These are phyloP conservation scores for Andrena flavipes DNA, from an alignment of 2,888 invertebrate species.

Conservation along the genomic window DNA sequence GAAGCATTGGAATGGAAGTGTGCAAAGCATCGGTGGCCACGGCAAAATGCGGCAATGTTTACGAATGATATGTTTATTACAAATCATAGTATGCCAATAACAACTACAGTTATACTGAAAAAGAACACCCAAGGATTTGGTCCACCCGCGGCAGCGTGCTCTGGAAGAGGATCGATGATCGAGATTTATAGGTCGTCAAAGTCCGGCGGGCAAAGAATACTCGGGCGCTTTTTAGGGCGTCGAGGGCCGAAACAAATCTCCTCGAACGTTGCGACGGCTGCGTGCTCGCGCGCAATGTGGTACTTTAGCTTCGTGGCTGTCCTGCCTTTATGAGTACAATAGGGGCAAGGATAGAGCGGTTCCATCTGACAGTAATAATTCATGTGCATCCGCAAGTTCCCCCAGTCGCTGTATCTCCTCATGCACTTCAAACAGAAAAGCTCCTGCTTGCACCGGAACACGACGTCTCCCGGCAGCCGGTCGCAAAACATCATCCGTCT, in stretches of 20 bases:
- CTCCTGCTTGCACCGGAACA: conserved; percentile 75
- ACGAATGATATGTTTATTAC: conserved; percentile 47
- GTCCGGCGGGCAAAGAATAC: too few relatives aligned
- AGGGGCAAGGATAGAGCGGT: conserved; percentile 74
- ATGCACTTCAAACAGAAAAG: conserved; percentile 76
- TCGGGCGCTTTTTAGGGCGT: too few relatives aligned
- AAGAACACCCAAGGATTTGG: neutral
- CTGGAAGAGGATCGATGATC: neutral
- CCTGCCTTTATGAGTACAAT: conserved; percentile 75
- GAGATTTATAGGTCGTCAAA: neutral
- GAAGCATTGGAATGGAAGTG: too few relatives aligned
- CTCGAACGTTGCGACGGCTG: conserved; percentile 1
- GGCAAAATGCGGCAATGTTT: neutral
- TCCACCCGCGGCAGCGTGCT: neutral
- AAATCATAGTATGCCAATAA: neutral
- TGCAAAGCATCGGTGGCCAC: too few relatives aligned
- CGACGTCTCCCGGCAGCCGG: conserved; percentile 72
- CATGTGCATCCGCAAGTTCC: conserved; percentile 78
- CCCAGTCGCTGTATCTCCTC: conserved; percentile 77
- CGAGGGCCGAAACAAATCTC: neutral
- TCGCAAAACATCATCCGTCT: conserved; percentile 72
- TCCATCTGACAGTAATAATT: conserved; percentile 79
- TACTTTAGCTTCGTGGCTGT: conserved; percentile 72
- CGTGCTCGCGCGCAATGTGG: conserved; percentile 75
- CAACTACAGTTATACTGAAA: conserved; percentile 21